These are phyloP conservation scores for Trochalopteron elliotii DNA, from an alignment of 2,113 vertebrate genomes.

Conservation along the genomic window DNA sequence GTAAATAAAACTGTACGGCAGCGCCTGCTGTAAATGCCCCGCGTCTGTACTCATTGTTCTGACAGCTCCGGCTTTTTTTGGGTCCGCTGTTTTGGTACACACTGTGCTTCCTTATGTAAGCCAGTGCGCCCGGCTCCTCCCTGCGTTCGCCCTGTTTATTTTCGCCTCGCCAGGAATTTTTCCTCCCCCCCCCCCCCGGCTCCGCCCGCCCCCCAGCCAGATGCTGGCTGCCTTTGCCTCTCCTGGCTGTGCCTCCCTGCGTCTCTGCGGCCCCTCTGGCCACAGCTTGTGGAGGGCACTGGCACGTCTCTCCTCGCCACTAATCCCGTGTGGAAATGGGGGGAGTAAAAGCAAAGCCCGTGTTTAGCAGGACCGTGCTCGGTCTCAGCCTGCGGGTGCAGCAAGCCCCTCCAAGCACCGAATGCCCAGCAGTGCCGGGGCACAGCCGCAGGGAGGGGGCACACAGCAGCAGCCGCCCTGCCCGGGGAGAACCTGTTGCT, in stretches of 20 bases:
- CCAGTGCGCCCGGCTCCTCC: conserved; percentile 84
- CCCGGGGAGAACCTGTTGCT: not conserved
- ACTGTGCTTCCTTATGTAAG: conserved; percentile 93
- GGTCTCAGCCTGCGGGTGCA: fast-evolving
- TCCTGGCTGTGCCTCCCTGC: not conserved
- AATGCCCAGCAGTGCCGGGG: fast-evolving
- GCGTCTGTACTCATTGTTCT: conserved; percentile 97
- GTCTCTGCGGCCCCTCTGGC: not conserved
- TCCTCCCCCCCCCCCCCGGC: not conserved
- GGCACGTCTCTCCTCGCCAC: not conserved
- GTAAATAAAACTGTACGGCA: conserved; percentile 98
- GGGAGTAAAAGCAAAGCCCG: fast-evolving
- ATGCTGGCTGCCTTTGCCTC: not conserved
- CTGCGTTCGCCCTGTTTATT: conserved; percentile 85
- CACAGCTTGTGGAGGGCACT: not conserved
- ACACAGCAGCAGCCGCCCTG: fast-evolving
- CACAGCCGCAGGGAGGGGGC: not conserved
- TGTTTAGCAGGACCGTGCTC: fast-evolving
- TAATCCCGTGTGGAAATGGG: not conserved
- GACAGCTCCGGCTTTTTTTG: conserved; percentile 85
- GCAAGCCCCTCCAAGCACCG: fast-evolving
- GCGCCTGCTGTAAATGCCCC: conserved; percentile 80
- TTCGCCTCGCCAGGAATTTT: conserved; percentile 78
- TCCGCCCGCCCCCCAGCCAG: not conserved
- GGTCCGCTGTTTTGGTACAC: conserved; percentile 88